Evolutionary conservation across 2,888 invertebrate species (phyloP), one percentile per base, ranked within the genome.

Genomic region (Auanema freiburgensis): DNA sequence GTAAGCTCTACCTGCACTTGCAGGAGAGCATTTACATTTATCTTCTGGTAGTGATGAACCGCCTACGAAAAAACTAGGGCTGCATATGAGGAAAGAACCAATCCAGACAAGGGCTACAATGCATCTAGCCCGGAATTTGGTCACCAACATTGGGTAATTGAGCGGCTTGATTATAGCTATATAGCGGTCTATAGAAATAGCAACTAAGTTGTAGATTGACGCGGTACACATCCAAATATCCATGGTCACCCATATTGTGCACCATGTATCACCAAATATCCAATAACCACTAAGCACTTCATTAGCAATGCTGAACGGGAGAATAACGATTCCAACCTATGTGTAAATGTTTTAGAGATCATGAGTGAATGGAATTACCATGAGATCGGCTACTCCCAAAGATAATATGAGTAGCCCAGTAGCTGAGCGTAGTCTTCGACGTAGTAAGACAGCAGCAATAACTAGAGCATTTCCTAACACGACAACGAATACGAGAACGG

Each of bases 221-320:
- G 96, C 93, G 0, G 97, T 97, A 87, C 95, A 96, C 91, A 96
- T 91, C 93, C 95, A 94, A 12, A 97, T 96, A 86, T 97, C 97
- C 63, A 95, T 90, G 0, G 96, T 95, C 70, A 97, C 87, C 96
- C 96, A 97, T 24, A 86, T 72, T 12, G 79, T 82, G 66, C 96
- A 97, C 93, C 95, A 94, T 51, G 92, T 88, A 85, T 91, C 91
- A 56, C 96, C 95, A 84, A 95, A 97, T 80, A 95, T 91, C 97
- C 97, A 97, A 84, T 93, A 90, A 90, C 83, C 79, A 33, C 84
- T 79, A 14, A 93, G 72, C 49, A 85, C 92, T 85, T 95, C 93
- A 88, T 93, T 91, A 23, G 93, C 92, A 59, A 95, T 92, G 25
- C 94, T 93, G 86, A 96, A 96, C 1, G 96, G 96, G 79, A 97